Evolutionary conservation across 2,113 vertebrate species (phyloP).

Genomic region (Caranx ignobilis): DNA sequence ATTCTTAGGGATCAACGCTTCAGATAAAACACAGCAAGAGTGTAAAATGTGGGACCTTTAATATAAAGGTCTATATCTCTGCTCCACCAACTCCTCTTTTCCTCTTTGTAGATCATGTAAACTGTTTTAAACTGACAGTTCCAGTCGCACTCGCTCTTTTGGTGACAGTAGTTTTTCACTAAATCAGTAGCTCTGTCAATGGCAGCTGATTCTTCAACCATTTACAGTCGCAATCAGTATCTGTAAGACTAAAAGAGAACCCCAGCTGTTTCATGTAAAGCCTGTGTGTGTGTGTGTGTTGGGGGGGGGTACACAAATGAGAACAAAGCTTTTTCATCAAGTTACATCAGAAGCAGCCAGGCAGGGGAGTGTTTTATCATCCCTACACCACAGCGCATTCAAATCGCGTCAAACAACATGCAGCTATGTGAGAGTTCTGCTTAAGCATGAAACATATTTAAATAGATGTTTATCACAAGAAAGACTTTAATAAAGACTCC

Average conservation of each 20-base stretch:
- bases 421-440: too few species aligned
- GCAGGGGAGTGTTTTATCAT: background rate
- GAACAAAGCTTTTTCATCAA: too few species aligned
- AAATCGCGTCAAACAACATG: background rate
- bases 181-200: too few species aligned
- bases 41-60: too few species aligned
- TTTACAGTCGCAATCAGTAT: conserved; percentile 4
- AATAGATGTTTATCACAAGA: background rate
- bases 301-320: too few species aligned
- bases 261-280: background rate
- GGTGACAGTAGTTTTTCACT: background rate
- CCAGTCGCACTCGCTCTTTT: background rate
- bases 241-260: conserved; percentile 15
- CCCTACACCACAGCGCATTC: background rate
- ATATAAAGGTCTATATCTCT: too few species aligned
- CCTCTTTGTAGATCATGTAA: background rate
- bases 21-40: too few species aligned
- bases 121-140: background rate
- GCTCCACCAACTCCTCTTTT: too few species aligned
- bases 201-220: background rate
- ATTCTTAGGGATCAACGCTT: too few species aligned
- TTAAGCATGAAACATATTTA: background rate
- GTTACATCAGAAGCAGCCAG: background rate
- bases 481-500: background rate
- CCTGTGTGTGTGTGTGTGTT: too few species aligned